Conservation (phyloP, 2,797 vertebrate genomes). For the Crenichthys baileyi region DNA sequence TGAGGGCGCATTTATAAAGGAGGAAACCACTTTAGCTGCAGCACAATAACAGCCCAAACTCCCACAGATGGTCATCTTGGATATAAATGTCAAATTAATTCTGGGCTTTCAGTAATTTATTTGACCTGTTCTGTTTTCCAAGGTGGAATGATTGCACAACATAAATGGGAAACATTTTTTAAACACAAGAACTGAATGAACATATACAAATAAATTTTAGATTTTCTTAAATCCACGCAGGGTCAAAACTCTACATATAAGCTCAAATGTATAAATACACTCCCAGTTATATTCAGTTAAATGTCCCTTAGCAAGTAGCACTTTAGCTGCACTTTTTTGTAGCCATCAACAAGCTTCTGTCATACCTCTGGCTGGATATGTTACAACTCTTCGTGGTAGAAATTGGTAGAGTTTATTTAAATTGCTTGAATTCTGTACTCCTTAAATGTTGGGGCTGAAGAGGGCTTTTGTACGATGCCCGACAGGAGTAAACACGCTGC, state of each 20-base stretch:
- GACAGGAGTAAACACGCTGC: no score
- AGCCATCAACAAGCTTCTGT: not conserved
- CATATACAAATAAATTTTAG: not conserved
- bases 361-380: not conserved
- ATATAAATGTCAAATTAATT: not conserved
- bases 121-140: not conserved
- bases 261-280: not conserved
- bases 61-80: not conserved
- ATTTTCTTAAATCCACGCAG: not conserved
- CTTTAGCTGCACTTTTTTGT: not conserved
- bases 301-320: not conserved
- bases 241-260: not conserved
- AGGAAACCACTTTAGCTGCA: constrained; percentile 37
- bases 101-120: not conserved
- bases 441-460: no score
- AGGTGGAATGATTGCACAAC: not conserved
- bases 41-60: constrained; percentile 6
- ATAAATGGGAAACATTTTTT: not conserved
- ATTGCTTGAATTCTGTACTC: no score
- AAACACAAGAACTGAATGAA: not conserved
- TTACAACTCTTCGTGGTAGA: not conserved
- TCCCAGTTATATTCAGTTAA: not conserved
- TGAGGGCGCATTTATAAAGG: constrained; percentile 21
- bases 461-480: no score
- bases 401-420: no score